These are phyloP conservation scores for Cheilosia impressa DNA, from an alignment of 2,888 invertebrate species.

Conservation along the genomic window DNA sequence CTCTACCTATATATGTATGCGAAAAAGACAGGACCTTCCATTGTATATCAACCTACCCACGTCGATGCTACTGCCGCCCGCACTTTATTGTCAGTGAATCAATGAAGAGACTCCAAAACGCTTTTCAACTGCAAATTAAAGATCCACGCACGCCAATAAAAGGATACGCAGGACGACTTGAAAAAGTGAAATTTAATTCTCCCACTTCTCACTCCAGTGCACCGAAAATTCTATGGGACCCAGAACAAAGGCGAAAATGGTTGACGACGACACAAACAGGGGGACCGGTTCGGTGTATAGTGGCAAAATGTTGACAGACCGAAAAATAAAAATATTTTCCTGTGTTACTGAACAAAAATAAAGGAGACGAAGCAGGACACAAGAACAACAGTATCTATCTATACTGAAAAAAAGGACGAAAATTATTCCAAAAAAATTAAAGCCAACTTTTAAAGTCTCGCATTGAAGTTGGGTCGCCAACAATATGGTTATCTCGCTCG, in stretches of 20 bases:
- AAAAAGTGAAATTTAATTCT: constrained; percentile 73
- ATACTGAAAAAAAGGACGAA: constrained; percentile 53
- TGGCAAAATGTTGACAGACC: constrained; percentile 74
- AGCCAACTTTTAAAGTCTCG: constrained; percentile 69
- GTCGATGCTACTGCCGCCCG: background rate
- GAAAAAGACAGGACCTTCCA: background rate
- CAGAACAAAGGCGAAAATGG: constrained; percentile 31
- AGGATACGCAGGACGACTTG: constrained; percentile 63
- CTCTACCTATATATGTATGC: no score
- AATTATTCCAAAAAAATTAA: constrained; percentile 64
- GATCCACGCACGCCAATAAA: constrained; percentile 72
- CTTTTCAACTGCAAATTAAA: constrained; percentile 71
- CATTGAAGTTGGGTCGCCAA: constrained; percentile 29
- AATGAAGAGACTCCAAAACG: constrained; percentile 65
- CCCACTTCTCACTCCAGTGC: background rate
- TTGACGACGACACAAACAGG: background rate
- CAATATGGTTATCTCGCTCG: constrained; percentile 41
- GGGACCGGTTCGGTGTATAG: background rate
- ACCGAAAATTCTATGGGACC: constrained; percentile 20
- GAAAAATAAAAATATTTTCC: constrained; percentile 75
- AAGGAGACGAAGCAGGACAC: constrained; percentile 67
- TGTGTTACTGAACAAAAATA: constrained; percentile 72
- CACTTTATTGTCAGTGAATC: constrained; percentile 51
- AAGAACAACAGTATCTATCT: constrained; percentile 62
- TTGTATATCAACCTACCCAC: background rate